Evolutionary conservation across 2,797 vertebrate species (phyloP).

Genomic region (Pangasius mekongensis): DNA sequence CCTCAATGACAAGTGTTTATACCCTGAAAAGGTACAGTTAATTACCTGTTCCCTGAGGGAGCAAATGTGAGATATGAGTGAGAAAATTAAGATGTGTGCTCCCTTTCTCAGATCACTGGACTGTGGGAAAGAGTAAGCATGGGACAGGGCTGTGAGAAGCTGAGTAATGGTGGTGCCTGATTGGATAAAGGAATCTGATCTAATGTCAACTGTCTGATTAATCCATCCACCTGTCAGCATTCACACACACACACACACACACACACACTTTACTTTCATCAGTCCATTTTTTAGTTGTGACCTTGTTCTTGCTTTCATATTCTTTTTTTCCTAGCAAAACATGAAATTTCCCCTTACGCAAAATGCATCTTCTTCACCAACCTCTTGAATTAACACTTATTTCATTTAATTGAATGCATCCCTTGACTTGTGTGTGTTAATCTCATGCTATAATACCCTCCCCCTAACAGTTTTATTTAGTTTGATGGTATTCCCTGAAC

Average conservation of each 20-base stretch:
- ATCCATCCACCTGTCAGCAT: background rate
- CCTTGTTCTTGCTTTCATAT: background rate
- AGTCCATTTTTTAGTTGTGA: background rate
- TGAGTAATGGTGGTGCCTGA: background rate
- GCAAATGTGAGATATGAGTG: background rate
- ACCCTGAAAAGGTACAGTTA: background rate
- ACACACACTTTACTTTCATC: background rate
- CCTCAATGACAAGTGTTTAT: background rate
- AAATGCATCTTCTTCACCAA: background rate
- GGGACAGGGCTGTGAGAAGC: background rate
- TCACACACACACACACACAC: background rate
- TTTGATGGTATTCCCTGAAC: background rate
- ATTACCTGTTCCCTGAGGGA: background rate
- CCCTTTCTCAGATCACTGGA: background rate
- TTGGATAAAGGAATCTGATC: background rate
- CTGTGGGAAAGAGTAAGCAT: background rate
- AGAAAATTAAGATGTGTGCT: background rate
- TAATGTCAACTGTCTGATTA: background rate
- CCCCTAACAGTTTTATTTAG: background rate
- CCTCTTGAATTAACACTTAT: background rate
- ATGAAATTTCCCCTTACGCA: background rate
- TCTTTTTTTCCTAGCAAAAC: background rate
- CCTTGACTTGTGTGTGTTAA: background rate
- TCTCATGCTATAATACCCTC: background rate
- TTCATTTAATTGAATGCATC: background rate